These are phyloP conservation scores for Oreochromis aureus DNA, from an alignment of 2,113 vertebrate genomes.

Conservation along the genomic window DNA sequence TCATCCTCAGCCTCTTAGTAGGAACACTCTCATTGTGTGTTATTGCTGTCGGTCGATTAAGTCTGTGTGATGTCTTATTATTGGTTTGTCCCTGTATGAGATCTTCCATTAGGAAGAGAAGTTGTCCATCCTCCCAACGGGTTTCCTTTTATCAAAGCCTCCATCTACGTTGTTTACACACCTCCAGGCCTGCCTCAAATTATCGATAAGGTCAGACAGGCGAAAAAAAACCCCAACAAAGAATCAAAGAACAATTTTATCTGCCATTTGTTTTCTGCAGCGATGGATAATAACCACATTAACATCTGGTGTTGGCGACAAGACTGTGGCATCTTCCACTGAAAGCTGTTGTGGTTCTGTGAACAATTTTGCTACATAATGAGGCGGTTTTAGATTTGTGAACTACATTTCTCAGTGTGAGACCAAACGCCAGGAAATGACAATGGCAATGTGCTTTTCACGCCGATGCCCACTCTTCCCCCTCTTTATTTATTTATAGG, in stretches of 20 bases:
- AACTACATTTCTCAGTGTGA: neutral
- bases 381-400: constrained; percentile 12
- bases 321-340: neutral
- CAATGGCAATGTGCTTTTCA: constrained; percentile 7
- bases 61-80: constrained; percentile 40
- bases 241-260: neutral
- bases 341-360: constrained; percentile 12
- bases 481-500: constrained; percentile 1
- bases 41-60: constrained; percentile 44
- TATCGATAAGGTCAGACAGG: neutral
- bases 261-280: constrained; percentile 3
- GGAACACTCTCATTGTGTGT: constrained; percentile 20
- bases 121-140: constrained; percentile 9
- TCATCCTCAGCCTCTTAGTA: constrained; percentile 2
- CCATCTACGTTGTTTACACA: constrained; percentile 11
- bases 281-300: constrained; percentile 7
- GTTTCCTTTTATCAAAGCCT: constrained; percentile 35
- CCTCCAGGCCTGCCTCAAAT: constrained; percentile 1
- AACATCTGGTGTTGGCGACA: neutral
- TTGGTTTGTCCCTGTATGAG: constrained; percentile 38
- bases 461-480: neutral
- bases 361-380: neutral
- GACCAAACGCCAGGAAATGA: constrained; percentile 6
- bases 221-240: neutral
- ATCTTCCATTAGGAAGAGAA: constrained; percentile 31